Percentiles rank a stretch among this genome's conserved stretches.
Evolutionary conservation across 2,797 vertebrate genomes (phyloP).

Genomic region (Aldrovandia affinis): DNA sequence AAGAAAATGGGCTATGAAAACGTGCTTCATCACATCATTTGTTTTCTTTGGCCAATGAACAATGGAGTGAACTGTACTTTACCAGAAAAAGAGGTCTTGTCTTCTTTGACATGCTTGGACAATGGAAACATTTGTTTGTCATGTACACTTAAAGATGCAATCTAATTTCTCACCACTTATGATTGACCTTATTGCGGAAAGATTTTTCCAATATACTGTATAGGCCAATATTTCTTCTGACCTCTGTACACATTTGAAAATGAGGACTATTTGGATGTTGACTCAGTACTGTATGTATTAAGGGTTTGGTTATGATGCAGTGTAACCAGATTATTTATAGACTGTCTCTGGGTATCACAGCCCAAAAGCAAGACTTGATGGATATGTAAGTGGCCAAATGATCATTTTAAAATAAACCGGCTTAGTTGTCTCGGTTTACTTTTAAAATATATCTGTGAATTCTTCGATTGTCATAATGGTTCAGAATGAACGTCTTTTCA

Average conservation of each 20-base stretch:
- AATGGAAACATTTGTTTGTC: slow-evolving; percentile 36
- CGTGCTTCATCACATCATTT: slow-evolving; percentile 47
- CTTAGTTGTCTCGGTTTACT: slow-evolving; percentile 45
- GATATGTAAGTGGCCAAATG: neutral
- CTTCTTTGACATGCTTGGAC: slow-evolving; percentile 38
- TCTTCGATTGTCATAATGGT: slow-evolving; percentile 33
- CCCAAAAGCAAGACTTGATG: slow-evolving; percentile 45
- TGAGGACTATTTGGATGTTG: neutral
- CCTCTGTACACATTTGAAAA: neutral
- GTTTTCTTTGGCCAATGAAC: slow-evolving; percentile 56
- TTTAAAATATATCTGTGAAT: slow-evolving; percentile 37
- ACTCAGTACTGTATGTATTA: neutral
- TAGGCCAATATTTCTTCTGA: neutral
- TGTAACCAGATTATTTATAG: slow-evolving; percentile 55
- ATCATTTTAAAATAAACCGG: slow-evolving; percentile 47
- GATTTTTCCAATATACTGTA: neutral
- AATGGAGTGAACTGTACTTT: slow-evolving; percentile 45
- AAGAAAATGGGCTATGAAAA: slow-evolving; percentile 57
- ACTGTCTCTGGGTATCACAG: slow-evolving; percentile 53
- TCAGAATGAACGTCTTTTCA: neutral
- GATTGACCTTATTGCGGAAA: neutral
- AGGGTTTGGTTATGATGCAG: neutral
- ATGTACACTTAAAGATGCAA: neutral
- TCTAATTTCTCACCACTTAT: neutral
- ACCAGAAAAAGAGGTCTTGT: slow-evolving; percentile 30